Evolutionary conservation across 2,888 invertebrate genomes (phyloP), one percentile per base, ranked within the genome.

Genomic region (Euspilapteryx auroguttella): DNA sequence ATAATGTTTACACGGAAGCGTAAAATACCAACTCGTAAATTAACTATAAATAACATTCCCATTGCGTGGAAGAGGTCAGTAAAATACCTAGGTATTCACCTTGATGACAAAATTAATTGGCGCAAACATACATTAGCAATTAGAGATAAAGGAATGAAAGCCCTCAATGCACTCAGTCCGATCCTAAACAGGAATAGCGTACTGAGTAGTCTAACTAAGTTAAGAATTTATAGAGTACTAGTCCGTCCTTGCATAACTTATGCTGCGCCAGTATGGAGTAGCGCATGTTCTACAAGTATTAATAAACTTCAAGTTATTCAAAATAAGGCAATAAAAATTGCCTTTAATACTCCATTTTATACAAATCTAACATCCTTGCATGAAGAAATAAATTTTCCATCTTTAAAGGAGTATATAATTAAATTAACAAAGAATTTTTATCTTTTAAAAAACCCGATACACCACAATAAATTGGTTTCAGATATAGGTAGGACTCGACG

Each of bases 121-220:
- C 10, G 17, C 10, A 10, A 15, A 4, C 26, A 26, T 17, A 11
- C 20, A 7, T 11, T 11, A 7, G 6, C 12, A 8, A 3, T 26
- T 11, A 11, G 17, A 2, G 11, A 11, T 20, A 26, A 26, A 26
- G 26, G 26, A 12, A 17, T 12, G 3, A 17, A 11, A 26, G 26
- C 26, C 2, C 17, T 26, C 3, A 26, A 26, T 11, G 26, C 26
- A 4, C 20, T 26, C 11, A 26, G 26, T 20, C 26, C 26, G 3
- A 12, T 26, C 7, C 20, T 26, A 5, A 26, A 11, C 12, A 26
- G 26, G 20, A 6, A 11, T 4, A 20, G 17, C 9, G 3, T 4
- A 6, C 11, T 17, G 3, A 17, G 17, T 17, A 9, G 17, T 11
- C 11, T 7, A 3, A 26, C 26, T 9, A 26, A 26, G 20, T 7